Evolutionary conservation across 2,797 vertebrate species (phyloP).

Genomic region (Pygocentrus nattereri): DNA sequence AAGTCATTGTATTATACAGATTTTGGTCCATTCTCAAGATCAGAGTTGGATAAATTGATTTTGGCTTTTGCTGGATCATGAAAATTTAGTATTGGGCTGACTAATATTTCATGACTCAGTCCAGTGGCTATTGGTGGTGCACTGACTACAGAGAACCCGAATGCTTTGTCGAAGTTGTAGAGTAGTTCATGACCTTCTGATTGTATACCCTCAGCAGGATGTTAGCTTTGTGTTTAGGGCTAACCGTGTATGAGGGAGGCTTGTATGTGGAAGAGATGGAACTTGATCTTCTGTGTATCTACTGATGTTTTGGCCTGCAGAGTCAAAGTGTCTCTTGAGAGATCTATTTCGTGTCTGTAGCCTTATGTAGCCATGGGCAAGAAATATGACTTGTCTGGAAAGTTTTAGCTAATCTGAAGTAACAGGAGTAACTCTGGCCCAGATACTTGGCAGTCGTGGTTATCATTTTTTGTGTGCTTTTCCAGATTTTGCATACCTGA

Average conservation of each 20-base stretch:
- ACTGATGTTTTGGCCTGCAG: conserved; percentile 21
- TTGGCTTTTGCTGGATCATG: background rate
- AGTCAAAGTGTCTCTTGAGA: background rate
- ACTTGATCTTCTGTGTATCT: conserved; percentile 21
- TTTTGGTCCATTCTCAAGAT: background rate
- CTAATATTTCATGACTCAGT: background rate
- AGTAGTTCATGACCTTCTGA: background rate
- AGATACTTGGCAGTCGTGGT: background rate
- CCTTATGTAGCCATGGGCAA: conserved; percentile 2
- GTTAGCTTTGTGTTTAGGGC: background rate
- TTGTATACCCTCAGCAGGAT: background rate
- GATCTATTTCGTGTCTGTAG: conserved; percentile 11
- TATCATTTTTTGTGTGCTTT: background rate
- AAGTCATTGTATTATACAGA: background rate
- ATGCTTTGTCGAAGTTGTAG: background rate
- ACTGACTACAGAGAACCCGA: background rate
- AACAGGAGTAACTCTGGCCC: background rate
- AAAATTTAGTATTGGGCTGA: conserved; percentile 5
- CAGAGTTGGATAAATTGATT: conserved; percentile 18
- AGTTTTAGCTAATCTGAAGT: conserved; percentile 3
- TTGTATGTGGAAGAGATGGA: conserved; percentile 10
- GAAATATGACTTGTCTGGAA: conserved; percentile 37
- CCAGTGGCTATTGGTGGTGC: background rate
- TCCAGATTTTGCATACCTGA: background rate
- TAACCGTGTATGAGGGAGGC: background rate